These are phyloP conservation scores for Phenganax stokvisi DNA, from an alignment of 92 coral and sea anemone genomes.

Conservation along the genomic window DNA sequence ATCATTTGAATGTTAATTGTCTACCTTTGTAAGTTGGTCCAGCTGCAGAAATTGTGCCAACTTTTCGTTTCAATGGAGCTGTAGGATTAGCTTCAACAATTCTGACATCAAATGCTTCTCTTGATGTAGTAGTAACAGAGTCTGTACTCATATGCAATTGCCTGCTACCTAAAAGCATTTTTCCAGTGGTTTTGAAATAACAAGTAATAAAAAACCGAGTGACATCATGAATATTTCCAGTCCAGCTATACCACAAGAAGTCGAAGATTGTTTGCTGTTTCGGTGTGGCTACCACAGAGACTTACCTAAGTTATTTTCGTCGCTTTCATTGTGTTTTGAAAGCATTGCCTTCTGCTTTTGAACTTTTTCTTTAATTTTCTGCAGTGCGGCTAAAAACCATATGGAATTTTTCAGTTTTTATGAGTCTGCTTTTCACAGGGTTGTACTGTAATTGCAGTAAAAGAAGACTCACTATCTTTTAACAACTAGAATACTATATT, in stretches of 20 bases:
- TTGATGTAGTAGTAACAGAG: background rate
- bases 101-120: slow-evolving; percentile 12
- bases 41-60: slow-evolving; percentile 74
- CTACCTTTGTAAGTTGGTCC: slow-evolving; percentile 83
- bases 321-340: slow-evolving; percentile 20
- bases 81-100: slow-evolving; percentile 30
- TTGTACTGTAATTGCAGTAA: too few relatives aligned
- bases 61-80: slow-evolving; percentile 71
- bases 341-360: slow-evolving; percentile 37
- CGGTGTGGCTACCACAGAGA: background rate
- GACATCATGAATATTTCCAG: background rate
- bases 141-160: slow-evolving; percentile 25
- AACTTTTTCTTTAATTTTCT: slow-evolving; percentile 35
- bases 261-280: background rate
- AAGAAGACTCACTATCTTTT: too few relatives aligned
- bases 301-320: background rate
- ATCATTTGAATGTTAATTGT: background rate
- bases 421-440: background rate
- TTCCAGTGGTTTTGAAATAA: background rate
- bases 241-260: background rate
- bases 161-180: slow-evolving; percentile 3
- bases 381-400: slow-evolving; percentile 13
- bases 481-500: background rate
- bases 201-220: background rate
- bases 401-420: background rate